Conservation (phyloP, 2,797 vertebrate species). For the Eulemur rubriventer region DNA sequence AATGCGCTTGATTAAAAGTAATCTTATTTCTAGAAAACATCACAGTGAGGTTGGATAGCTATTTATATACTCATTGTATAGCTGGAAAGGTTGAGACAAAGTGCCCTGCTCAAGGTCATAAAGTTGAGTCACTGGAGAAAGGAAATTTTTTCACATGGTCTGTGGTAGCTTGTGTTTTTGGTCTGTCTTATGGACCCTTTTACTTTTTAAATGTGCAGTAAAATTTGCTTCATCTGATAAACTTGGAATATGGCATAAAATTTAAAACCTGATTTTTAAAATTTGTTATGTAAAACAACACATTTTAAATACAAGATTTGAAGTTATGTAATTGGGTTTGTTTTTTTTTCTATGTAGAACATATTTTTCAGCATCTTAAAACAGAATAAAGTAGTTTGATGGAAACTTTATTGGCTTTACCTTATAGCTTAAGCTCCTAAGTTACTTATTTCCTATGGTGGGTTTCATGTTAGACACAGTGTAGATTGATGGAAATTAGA, state of each 20-base stretch:
- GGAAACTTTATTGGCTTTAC: background rate
- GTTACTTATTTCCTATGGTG: background rate
- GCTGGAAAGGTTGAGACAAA: background rate
- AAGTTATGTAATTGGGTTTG: background rate
- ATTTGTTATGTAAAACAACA: background rate
- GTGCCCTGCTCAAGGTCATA: background rate
- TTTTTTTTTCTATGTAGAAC: background rate
- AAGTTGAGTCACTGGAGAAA: constrained; percentile 32
- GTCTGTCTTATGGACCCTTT: background rate
- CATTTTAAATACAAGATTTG: background rate
- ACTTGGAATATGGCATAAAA: background rate
- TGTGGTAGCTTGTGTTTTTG: background rate
- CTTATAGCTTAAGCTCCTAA: background rate
- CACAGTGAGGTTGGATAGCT: background rate
- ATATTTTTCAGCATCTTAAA: background rate
- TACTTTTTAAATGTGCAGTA: background rate
- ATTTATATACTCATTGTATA: constrained; percentile 9
- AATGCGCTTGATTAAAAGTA: constrained; percentile 33
- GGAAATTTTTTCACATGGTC: background rate
- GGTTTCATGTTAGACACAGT: background rate
- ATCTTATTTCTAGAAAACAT: constrained; percentile 29
- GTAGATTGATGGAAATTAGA: background rate
- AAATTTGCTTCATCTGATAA: constrained; percentile 6
- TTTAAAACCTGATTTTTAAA: background rate
- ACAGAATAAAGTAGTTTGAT: background rate